Percentiles rank a stretch among this genome's conserved stretches.
Conservation (phyloP, 2,797 vertebrate genomes). For the Lindbergichthys nudifrons region DNA sequence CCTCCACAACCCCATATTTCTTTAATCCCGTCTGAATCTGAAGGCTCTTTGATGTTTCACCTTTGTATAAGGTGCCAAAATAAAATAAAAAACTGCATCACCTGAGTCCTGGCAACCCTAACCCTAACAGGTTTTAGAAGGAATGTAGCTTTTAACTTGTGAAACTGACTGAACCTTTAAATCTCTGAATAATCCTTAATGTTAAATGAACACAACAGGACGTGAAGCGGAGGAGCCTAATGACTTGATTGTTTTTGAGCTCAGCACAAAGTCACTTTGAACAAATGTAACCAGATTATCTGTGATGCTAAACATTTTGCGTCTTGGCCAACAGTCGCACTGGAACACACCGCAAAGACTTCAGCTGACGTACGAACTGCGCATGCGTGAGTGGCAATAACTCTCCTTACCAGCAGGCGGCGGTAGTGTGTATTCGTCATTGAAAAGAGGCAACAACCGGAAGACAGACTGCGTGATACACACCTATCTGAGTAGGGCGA, state of each 20-base stretch:
- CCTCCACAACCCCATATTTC: slow-evolving; percentile 2
- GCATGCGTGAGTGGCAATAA: too few relatives aligned
- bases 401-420: too few relatives aligned
- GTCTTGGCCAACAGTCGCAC: too few relatives aligned
- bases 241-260: not conserved
- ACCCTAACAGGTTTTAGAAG: not conserved
- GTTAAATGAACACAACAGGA: not conserved
- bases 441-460: too few relatives aligned
- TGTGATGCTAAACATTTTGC: not conserved
- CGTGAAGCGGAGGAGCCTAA: too few relatives aligned
- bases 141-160: not conserved
- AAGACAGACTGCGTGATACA: too few relatives aligned
- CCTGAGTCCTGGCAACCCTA: not conserved
- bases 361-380: too few relatives aligned
- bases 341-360: too few relatives aligned
- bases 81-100: not conserved
- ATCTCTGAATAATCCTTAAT: slow-evolving; percentile 3
- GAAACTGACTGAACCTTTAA: not conserved
- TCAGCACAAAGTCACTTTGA: not conserved
- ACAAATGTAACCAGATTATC: not conserved
- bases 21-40: slow-evolving; percentile 19
- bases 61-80: slow-evolving; percentile 23
- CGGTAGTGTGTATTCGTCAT: too few relatives aligned
- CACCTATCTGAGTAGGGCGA: too few relatives aligned
- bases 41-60: slow-evolving; percentile 17